These are phyloP conservation scores for Drosophila virilis DNA, from an alignment of 1,140 invertebrate species.

Conservation along the genomic window DNA sequence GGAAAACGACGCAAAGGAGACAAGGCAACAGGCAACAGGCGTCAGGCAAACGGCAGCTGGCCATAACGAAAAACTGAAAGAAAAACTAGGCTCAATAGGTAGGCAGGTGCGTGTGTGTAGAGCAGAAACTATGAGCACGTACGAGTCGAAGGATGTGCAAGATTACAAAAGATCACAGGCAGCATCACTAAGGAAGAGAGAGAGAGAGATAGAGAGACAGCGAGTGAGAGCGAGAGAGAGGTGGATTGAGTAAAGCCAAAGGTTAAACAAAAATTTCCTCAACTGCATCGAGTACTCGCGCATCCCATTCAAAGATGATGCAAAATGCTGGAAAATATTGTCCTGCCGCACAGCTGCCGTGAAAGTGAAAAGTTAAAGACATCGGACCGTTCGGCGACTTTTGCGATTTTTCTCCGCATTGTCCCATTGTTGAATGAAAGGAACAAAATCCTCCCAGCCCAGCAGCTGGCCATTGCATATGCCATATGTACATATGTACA, in stretches of 20 bases:
- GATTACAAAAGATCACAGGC: conserved; percentile 72
- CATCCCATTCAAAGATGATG: conserved; percentile 64
- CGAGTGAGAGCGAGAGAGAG: background rate
- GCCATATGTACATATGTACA: background rate
- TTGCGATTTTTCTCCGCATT: conserved; percentile 55
- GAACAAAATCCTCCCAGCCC: conserved; percentile 19
- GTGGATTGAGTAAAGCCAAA: conserved; percentile 36
- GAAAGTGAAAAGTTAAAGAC: conserved; percentile 51
- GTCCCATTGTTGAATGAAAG: conserved; percentile 33
- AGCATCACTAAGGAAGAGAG: conserved; percentile 4
- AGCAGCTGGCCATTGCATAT: conserved; percentile 43
- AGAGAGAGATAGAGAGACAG: conserved; percentile 14
- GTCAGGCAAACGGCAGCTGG: conserved; percentile 55
- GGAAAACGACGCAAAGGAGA: conserved; percentile 30
- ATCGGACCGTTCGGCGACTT: conserved; percentile 45
- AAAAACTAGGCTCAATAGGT: conserved; percentile 34
- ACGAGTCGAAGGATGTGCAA: conserved; percentile 47
- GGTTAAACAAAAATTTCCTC: conserved; percentile 26
- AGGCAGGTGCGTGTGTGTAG: conserved; percentile 45
- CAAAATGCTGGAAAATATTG: conserved; percentile 55
- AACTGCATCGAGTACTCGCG: background rate
- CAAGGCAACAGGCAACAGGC: conserved; percentile 18
- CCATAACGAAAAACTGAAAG: conserved; percentile 30
- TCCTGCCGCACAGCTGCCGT: conserved; percentile 56
- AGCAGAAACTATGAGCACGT: conserved; percentile 76